These are phyloP conservation scores for Euplexia lucipara DNA, from an alignment of 2,888 invertebrate genomes.

Conservation along the genomic window DNA sequence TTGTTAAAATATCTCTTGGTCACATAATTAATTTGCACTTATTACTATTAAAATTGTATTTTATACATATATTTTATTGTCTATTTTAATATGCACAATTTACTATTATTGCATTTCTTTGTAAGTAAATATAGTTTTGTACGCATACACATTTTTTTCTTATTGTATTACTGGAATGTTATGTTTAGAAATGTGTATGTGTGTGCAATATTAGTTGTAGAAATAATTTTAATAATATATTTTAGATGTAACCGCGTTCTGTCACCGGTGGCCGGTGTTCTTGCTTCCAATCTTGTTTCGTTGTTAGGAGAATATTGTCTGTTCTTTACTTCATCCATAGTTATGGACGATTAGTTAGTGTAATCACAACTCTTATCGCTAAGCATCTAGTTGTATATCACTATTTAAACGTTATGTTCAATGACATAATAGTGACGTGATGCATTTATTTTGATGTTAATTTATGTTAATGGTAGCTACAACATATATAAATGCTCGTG, in stretches of 20 bases:
- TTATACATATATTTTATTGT: constrained; percentile 89
- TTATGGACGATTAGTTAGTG: constrained; percentile 86
- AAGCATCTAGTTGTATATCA: constrained; percentile 86
- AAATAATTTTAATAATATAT: constrained; percentile 82
- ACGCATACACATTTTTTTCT: constrained; percentile 88
- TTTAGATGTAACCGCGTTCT: constrained; percentile 79
- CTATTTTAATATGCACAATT: constrained; percentile 89
- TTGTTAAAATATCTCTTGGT: constrained; percentile 82
- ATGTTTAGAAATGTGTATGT: constrained; percentile 89
- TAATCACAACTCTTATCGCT: constrained; percentile 87
- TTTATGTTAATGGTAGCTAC: constrained; percentile 90
- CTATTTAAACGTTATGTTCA: constrained; percentile 86
- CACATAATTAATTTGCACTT: constrained; percentile 86
- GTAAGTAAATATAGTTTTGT: constrained; percentile 86
- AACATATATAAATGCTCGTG: constrained; percentile 88
- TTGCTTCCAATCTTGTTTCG: constrained; percentile 85
- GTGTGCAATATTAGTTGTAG: constrained; percentile 91
- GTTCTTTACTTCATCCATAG: constrained; percentile 79
- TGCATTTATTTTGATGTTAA: constrained; percentile 91
- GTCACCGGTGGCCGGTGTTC: constrained; percentile 57
- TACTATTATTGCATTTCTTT: constrained; percentile 87
- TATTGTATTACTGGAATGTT: constrained; percentile 79
- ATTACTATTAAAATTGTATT: constrained; percentile 86
- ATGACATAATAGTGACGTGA: constrained; percentile 90
- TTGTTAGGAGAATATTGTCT: constrained; percentile 77